Base-by-base conservation (phyloP, 2,797 vertebrate species). In the Pygocentrus nattereri region DNA sequence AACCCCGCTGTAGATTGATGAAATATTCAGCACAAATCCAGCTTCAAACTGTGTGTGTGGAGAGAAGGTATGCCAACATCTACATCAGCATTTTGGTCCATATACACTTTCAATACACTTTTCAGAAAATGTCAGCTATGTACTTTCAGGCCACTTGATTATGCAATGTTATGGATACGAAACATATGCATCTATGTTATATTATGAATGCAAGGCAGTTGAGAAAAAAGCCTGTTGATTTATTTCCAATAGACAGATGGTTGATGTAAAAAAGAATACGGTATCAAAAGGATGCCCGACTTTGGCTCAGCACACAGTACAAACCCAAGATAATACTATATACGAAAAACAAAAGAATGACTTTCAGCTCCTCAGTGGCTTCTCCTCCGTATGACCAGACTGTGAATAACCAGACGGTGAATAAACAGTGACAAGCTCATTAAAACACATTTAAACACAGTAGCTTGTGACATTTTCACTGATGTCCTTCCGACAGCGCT, bases 371-470 rank as follows among this genome's bases (percentile, higher is more conserved):
- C 23, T 61, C 23, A 7, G 23, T 61, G 58, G n/a, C n/a, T 7
- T 54, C 52, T 54, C 52, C 38, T 64, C 27, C 54, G 38, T 38
- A 18, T 64, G 38, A 61, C 21, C 56, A 12, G 41, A 13, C 65
- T 41, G 30, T 68, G 25, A 73, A 76, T 62, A 25, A 41, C 21
- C n/a, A n/a, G n/a, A n/a, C n/a, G n/a, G n/a, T n/a, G n/a, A n/a
- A n/a, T n/a, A 27, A 44, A 78, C 52, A 56, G 7, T 58, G 30
- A 65, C 52, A 71, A 65, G 54, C 54, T 84, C 49, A 81, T 59
- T 78, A 41, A 74, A 79, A 25, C 30, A 76, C 61, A 56, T 80
- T 70, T 80, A 76, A 64, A 70, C 44, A 78, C 71, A 79, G 80
- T 44, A 25, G 27, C 70, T 62, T 30, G 19, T 70, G 54, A 80